Percentiles rank a stretch among this genome's conserved stretches.
These are phyloP conservation scores for Agrotis clavis DNA, from an alignment of 2,888 invertebrate species.

Conservation along the genomic window DNA sequence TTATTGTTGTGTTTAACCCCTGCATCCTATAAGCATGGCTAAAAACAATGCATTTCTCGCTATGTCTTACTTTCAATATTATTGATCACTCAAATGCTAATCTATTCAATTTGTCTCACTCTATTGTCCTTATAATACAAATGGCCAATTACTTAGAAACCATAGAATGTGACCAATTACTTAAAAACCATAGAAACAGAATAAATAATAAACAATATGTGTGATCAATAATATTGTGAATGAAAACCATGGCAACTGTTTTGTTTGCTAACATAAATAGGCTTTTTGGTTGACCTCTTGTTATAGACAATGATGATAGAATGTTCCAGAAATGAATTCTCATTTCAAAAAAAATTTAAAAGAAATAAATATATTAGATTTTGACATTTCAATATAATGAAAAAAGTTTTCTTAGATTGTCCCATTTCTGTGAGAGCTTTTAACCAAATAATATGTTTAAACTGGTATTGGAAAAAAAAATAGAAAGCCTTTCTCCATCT, in stretches of 20 bases:
- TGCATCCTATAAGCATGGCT: constrained; percentile 17
- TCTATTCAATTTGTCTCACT: neutral
- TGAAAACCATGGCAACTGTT: constrained; percentile 38
- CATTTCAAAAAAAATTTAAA: too few species aligned
- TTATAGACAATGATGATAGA: neutral
- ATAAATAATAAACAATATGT: constrained; percentile 13
- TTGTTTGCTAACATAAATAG: constrained; percentile 19
- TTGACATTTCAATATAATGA: constrained; percentile 35
- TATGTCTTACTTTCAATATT: neutral
- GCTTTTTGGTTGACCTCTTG: constrained; percentile 41
- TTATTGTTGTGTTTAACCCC: constrained; percentile 10
- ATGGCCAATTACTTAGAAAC: constrained; percentile 22
- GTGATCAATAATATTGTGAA: constrained; percentile 48
- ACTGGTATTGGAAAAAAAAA: neutral
- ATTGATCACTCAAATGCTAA: neutral
- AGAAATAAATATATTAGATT: constrained; percentile 25
- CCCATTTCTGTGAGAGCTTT: neutral
- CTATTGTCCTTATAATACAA: neutral
- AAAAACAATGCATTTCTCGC: constrained; percentile 8
- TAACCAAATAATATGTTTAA: constrained; percentile 3
- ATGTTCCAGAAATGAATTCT: neutral
- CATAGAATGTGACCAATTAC: constrained; percentile 9
- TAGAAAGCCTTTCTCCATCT: neutral
- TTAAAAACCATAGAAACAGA: constrained; percentile 12
- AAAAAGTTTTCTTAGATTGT: constrained; percentile 7